Evolutionary conservation across 2,113 vertebrate species (phyloP).

Genomic region (Pituophis catenifer): DNA sequence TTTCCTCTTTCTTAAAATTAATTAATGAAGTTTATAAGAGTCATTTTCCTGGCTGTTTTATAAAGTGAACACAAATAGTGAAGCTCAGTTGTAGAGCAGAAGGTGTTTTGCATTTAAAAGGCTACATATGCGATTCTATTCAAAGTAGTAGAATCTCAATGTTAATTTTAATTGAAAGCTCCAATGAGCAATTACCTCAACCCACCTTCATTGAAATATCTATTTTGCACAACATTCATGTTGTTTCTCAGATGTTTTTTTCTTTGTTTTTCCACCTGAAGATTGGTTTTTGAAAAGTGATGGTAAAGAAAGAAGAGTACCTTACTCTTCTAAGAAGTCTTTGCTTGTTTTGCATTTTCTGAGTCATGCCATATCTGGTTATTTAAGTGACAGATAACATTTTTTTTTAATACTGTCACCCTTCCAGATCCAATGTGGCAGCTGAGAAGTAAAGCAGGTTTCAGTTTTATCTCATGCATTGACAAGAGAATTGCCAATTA

Average conservation of each 20-base stretch:
- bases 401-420: conserved; percentile 46
- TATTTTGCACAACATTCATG: neutral
- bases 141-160: neutral
- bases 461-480: conserved; percentile 51
- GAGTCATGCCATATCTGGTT: conserved; percentile 35
- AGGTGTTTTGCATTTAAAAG: neutral
- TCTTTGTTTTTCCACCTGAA: neutral
- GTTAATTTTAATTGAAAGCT: neutral
- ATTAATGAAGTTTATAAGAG: neutral
- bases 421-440: conserved; percentile 45
- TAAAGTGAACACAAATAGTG: neutral
- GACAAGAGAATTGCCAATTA: conserved; percentile 56
- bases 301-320: neutral
- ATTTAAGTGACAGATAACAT: conserved; percentile 49
- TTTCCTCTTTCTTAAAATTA: neutral
- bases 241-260: neutral
- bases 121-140: neutral
- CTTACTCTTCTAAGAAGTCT: conserved; percentile 20
- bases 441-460: conserved; percentile 36
- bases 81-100: neutral
- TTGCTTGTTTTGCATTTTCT: conserved; percentile 14
- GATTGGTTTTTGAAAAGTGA: neutral
- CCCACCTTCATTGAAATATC: neutral
- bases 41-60: neutral
- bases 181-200: neutral